phyloP scores from a whole-genome alignment of 2,113 vertebrate species.

The Megaceryle maxima region DNA sequence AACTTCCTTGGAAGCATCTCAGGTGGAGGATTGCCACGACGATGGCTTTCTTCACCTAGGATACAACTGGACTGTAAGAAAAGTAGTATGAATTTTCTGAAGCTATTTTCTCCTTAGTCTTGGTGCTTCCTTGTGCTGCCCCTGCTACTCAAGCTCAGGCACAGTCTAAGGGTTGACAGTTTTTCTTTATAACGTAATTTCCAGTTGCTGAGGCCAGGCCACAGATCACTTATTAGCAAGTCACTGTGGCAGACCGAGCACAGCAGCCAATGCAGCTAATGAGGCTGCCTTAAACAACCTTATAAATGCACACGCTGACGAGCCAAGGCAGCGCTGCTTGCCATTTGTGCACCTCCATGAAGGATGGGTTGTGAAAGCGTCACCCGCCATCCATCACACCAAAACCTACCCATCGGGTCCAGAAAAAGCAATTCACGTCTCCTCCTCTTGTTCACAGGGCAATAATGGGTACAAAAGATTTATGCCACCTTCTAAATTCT shows the following conservation, averaged over 20 bases:
- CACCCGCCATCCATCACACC: not conserved
- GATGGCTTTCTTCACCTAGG: not conserved
- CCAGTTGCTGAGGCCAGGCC: not conserved
- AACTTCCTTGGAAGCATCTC: fast-evolving
- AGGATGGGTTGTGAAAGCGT: not conserved
- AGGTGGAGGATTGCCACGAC: fast-evolving
- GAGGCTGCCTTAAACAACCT: not conserved
- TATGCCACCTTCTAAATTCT: not conserved
- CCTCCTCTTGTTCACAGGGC: not conserved
- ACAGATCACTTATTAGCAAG: not conserved
- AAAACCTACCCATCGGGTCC: not conserved
- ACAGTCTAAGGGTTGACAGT: not conserved
- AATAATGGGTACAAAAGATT: not conserved
- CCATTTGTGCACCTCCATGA: not conserved
- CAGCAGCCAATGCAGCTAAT: not conserved
- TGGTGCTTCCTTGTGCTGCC: not conserved
- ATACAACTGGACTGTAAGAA: not conserved
- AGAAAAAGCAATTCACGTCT: not conserved
- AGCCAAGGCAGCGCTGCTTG: not conserved
- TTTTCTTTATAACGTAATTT: not conserved
- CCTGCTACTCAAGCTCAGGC: not conserved
- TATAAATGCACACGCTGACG: not conserved
- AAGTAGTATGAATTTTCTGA: not conserved
- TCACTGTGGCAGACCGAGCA: not conserved
- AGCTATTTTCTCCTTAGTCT: not conserved